Conservation (phyloP, 1,140 invertebrate genomes). For the Dendroctonus valens region DNA sequence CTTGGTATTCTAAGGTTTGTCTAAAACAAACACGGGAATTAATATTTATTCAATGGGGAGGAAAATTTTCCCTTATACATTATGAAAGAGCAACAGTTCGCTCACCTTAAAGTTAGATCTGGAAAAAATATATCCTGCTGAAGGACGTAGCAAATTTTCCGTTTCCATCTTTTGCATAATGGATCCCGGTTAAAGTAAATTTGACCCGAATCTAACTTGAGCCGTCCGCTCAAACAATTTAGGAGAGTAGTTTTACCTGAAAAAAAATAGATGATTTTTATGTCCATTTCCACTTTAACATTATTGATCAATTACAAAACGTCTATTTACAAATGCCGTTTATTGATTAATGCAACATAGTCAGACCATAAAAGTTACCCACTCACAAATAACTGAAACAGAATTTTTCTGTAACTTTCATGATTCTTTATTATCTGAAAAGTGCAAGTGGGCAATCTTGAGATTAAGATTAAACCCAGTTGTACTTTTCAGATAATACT, state of each 20-base stretch:
- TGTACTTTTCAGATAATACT: too few species aligned
- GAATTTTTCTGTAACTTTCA: too few species aligned
- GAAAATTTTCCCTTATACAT: not conserved
- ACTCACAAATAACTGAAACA: too few species aligned
- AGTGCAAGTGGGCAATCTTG: too few species aligned
- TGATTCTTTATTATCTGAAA: too few species aligned
- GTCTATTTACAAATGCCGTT: too few species aligned
- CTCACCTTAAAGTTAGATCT: conserved; percentile 67
- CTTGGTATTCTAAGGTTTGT: conserved; percentile 76
- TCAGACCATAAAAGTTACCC: too few species aligned
- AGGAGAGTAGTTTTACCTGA: conserved; percentile 78
- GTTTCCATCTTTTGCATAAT: conserved; percentile 72
- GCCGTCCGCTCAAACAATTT: conserved; percentile 70
- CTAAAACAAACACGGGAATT: conserved; percentile 7
- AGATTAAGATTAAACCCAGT: too few species aligned
- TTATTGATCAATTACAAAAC: not conserved
- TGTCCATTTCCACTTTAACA: not conserved
- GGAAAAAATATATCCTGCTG: conserved; percentile 85
- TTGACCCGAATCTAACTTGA: conserved; percentile 65
- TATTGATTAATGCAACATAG: too few species aligned
- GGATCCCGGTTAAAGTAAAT: conserved; percentile 73
- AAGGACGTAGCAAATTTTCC: conserved; percentile 80
- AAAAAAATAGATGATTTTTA: conserved; percentile 18
- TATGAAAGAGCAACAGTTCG: not conserved
- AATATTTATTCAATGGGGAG: not conserved